Percentiles rank a stretch among this genome's conserved stretches.
Conservation (phyloP, 2,888 invertebrate species). For the Conistra vaccinii region DNA sequence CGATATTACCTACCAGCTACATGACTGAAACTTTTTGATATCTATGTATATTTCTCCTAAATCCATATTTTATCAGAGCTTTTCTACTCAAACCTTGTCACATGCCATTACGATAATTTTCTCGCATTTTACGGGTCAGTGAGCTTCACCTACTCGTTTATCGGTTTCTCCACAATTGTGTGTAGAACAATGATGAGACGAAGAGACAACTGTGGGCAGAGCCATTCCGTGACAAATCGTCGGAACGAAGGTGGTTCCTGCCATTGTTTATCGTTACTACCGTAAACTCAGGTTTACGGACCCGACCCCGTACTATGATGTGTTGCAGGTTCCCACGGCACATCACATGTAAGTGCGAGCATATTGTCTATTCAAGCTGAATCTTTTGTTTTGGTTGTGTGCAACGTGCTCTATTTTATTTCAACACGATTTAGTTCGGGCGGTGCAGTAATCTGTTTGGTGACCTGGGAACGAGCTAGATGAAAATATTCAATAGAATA, state of each 20-base stretch:
- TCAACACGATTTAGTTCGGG: constrained; percentile 11
- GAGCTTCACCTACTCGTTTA: constrained; percentile 71
- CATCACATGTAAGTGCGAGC: constrained; percentile 57
- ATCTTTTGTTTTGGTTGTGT: constrained; percentile 31
- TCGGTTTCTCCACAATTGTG: constrained; percentile 73
- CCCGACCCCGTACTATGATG: constrained; percentile 70
- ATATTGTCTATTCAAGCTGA: constrained; percentile 57
- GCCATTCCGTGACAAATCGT: constrained; percentile 78
- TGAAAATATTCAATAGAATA: constrained; percentile 11
- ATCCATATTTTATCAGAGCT: neutral
- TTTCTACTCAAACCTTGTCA: neutral
- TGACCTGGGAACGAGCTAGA: neutral
- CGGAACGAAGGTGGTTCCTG: constrained; percentile 84
- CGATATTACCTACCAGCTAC: neutral
- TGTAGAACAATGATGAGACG: constrained; percentile 72
- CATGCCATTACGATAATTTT: constrained; percentile 43
- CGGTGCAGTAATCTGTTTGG: neutral
- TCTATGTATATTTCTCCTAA: neutral
- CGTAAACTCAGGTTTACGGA: constrained; percentile 76
- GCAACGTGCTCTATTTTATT: constrained; percentile 23
- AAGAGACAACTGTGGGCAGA: constrained; percentile 69
- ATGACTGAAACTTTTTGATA: neutral
- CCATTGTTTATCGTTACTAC: constrained; percentile 81
- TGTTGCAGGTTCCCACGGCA: constrained; percentile 76
- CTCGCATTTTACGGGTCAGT: constrained; percentile 72